phyloP scores from a whole-genome alignment of 2,888 invertebrate genomes.

The Chymomyza procnemis region DNA sequence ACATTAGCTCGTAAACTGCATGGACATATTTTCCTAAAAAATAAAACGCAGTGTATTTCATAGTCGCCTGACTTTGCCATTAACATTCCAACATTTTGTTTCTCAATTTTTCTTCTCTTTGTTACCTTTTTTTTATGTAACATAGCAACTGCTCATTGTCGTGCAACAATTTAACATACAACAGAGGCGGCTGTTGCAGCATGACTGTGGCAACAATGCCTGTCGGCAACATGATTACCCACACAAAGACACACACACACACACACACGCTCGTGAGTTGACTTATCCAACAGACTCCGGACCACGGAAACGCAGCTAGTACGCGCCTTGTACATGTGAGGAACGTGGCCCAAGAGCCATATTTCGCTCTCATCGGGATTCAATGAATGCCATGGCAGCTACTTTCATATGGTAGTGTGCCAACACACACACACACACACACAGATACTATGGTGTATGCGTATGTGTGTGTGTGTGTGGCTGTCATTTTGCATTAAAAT shows the following conservation, averaged over 20 bases:
- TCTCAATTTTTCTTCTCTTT: slow-evolving; percentile 13
- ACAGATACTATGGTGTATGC: neutral
- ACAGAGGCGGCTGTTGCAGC: slow-evolving; percentile 10
- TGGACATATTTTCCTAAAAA: too few relatives aligned
- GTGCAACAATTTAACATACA: slow-evolving; percentile 51
- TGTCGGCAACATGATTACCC: slow-evolving; percentile 53
- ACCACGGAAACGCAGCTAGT: neutral
- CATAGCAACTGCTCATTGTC: slow-evolving; percentile 47
- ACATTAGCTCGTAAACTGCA: too few relatives aligned
- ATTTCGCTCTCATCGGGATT: neutral
- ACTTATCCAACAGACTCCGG: neutral
- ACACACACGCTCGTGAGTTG: slow-evolving; percentile 10
- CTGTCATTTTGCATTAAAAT: slow-evolving; percentile 66
- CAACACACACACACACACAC: slow-evolving; percentile 22
- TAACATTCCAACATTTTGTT: neutral
- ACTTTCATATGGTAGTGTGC: slow-evolving; percentile 48
- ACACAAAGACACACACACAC: slow-evolving; percentile 38
- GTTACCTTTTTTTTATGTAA: slow-evolving; percentile 26
- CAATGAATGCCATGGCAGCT: neutral
- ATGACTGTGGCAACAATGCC: slow-evolving; percentile 39
- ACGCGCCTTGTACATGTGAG: slow-evolving; percentile 37
- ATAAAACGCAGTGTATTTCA: too few relatives aligned
- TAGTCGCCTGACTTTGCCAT: too few relatives aligned
- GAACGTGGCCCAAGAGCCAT: slow-evolving; percentile 7
- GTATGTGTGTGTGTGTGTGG: neutral